Evolutionary conservation across 2,888 invertebrate genomes (phyloP).

Genomic region (Eudemis profundana): DNA sequence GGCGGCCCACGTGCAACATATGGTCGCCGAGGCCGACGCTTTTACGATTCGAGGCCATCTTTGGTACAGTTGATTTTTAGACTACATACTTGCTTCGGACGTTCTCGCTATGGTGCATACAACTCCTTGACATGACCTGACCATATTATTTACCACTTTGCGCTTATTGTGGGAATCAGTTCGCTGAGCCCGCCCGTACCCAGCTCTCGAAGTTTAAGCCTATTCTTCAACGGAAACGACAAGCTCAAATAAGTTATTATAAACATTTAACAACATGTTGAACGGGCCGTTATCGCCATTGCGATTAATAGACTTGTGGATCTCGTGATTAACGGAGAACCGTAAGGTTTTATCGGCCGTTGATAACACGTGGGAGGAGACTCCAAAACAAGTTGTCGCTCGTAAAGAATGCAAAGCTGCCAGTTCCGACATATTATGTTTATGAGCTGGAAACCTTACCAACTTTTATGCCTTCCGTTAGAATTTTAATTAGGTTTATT

Average conservation of each 20-base stretch:
- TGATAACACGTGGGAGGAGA: constrained; percentile 47
- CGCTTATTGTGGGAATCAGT: constrained; percentile 44
- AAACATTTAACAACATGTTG: constrained; percentile 35
- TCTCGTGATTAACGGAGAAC: constrained; percentile 60
- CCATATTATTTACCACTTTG: constrained; percentile 43
- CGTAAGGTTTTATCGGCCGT: constrained; percentile 59
- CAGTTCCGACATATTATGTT: constrained; percentile 31
- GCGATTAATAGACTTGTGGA: constrained; percentile 39
- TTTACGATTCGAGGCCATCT: constrained; percentile 55
- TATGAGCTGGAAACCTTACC: constrained; percentile 29
- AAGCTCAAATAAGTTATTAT: constrained; percentile 33
- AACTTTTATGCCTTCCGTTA: constrained; percentile 39
- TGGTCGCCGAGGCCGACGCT: constrained; percentile 49
- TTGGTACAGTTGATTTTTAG: constrained; percentile 45
- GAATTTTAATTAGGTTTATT: constrained; percentile 32
- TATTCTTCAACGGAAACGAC: constrained; percentile 16
- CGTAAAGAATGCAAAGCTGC: constrained; percentile 34
- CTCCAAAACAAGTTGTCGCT: constrained; percentile 38
- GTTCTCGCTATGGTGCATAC: background rate
- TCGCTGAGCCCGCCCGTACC: background rate
- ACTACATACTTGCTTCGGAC: background rate
- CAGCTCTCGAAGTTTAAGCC: background rate
- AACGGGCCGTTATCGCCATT: constrained; percentile 23
- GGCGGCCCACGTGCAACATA: constrained; percentile 54
- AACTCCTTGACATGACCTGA: constrained; percentile 44